Percentiles rank a stretch among this genome's conserved stretches.
Conservation (phyloP, 2,797 vertebrate genomes). For the Dallia pectoralis region DNA sequence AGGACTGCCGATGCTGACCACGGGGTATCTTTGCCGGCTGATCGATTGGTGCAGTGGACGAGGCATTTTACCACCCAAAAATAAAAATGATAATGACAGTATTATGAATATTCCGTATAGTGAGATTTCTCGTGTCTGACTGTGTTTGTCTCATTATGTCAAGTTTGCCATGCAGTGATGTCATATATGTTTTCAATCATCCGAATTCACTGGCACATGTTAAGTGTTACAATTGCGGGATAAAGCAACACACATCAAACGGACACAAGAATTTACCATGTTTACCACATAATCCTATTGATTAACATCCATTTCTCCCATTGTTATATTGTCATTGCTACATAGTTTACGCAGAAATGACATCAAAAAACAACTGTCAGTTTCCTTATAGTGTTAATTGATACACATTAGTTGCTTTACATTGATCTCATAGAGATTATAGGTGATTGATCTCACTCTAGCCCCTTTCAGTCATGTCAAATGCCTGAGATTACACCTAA, state of each 20-base stretch:
- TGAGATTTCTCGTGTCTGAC: not conserved
- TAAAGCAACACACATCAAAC: not conserved
- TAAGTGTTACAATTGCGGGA: not conserved
- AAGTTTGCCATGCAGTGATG: not conserved
- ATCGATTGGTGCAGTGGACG: not conserved
- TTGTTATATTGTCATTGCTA: not conserved
- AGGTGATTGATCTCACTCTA: not conserved
- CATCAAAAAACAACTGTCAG: not conserved
- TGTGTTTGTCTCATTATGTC: conserved; percentile 2
- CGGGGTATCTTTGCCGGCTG: not conserved
- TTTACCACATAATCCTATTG: not conserved
- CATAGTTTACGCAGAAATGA: not conserved
- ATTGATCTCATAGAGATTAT: conserved; percentile 1
- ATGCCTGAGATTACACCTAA: not conserved
- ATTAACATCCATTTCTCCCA: not conserved
- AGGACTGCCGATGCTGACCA: not conserved
- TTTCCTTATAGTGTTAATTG: not conserved
- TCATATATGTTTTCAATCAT: too few species aligned
- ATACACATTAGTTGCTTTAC: not conserved
- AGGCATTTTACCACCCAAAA: too few species aligned
- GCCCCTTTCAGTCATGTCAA: not conserved
- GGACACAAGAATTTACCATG: not conserved
- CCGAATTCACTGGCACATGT: not conserved
- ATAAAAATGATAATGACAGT: not conserved
- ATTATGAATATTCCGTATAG: conserved; percentile 9